Evolutionary conservation across 2,797 vertebrate genomes (phyloP).

Genomic region (Smutsia gigantea): DNA sequence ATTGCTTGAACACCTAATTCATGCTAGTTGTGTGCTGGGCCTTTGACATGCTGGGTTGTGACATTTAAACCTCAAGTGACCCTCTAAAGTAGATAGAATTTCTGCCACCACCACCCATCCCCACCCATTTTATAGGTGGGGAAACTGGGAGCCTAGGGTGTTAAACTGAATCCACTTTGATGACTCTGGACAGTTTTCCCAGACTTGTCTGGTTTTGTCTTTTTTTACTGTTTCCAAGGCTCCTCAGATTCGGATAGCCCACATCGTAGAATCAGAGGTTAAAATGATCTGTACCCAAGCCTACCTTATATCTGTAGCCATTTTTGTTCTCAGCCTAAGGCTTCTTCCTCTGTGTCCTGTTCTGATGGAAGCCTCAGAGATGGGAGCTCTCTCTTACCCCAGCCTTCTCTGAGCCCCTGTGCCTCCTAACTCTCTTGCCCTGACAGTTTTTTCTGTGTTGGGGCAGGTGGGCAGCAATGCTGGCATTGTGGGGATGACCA

Average conservation of each 20-base stretch:
- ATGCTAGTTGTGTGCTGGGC: neutral
- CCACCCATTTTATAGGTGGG: neutral
- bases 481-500: constrained; percentile 98
- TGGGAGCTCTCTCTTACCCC: neutral
- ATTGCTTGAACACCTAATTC: neutral
- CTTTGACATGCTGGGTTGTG: neutral
- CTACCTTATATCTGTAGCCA: neutral
- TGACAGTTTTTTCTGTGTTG: constrained; percentile 71
- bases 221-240: neutral
- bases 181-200: neutral
- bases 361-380: neutral
- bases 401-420: neutral
- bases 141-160: neutral
- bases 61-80: neutral
- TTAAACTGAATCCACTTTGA: neutral
- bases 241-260: neutral
- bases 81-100: neutral
- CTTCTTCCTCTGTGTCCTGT: neutral
- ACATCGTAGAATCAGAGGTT: neutral
- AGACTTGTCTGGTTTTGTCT: neutral
- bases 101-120: no score
- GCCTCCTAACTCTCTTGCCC: neutral
- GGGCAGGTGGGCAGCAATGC: constrained; percentile 97
- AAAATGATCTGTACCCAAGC: neutral
- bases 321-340: neutral